phyloP scores from a whole-genome alignment of 2,888 invertebrate species.

The Cryptocephalus primarius region DNA sequence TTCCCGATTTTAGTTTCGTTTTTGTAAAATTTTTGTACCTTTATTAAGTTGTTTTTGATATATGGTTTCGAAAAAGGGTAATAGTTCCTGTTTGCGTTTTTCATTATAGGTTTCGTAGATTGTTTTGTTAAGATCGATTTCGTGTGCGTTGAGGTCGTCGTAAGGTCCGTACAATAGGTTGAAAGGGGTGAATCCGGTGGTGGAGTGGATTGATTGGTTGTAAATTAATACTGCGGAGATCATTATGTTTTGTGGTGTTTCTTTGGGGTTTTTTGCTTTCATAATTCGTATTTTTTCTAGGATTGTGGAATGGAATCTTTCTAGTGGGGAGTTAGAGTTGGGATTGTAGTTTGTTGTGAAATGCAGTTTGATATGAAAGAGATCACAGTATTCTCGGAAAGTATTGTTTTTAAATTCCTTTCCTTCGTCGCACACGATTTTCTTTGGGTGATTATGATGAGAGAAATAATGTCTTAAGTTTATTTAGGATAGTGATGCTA shows the following conservation, averaged over 20 bases:
- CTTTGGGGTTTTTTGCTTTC: slow-evolving; percentile 2
- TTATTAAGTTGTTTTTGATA: neutral
- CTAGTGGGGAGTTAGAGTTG: slow-evolving; percentile 1
- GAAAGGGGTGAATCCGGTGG: neutral
- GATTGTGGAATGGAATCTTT: neutral
- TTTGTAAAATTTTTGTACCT: too few relatives aligned
- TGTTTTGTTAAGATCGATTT: neutral
- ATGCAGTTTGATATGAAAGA: neutral
- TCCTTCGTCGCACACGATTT: slow-evolving; percentile 8
- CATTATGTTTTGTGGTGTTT: neutral
- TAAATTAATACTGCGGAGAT: neutral
- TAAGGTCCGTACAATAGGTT: neutral
- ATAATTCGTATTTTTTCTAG: neutral
- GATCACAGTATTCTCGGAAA: slow-evolving; percentile 1
- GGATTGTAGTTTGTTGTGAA: neutral
- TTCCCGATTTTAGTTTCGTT: too few relatives aligned
- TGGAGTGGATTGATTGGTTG: neutral
- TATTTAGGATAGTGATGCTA: slow-evolving; percentile 6
- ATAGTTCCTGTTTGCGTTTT: neutral
- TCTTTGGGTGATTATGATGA: slow-evolving; percentile 7
- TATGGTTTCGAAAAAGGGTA: neutral
- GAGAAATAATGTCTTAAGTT: slow-evolving; percentile 8
- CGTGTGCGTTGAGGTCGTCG: neutral
- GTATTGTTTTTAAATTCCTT: too few relatives aligned
- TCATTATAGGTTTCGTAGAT: neutral